phyloP scores from a whole-genome alignment of 2,888 invertebrate species.

The Anaspis maculata region DNA sequence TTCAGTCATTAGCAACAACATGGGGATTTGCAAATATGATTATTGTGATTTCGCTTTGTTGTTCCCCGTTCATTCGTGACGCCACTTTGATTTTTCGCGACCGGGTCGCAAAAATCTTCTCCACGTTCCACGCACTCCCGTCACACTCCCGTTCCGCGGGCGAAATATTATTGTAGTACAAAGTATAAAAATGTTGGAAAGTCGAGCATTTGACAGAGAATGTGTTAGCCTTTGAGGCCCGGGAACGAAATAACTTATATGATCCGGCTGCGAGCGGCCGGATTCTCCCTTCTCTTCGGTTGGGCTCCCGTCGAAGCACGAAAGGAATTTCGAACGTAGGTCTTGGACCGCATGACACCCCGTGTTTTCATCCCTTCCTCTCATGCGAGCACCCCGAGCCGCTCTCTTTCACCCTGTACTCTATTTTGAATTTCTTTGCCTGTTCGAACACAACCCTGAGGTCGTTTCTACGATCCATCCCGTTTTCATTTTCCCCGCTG shows the following conservation, averaged over 20 bases:
- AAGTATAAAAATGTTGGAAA: slow-evolving; percentile 25
- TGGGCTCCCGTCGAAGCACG: slow-evolving; percentile 15
- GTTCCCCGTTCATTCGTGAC: too few species aligned
- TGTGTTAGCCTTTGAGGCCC: slow-evolving; percentile 27
- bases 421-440: slow-evolving; percentile 29
- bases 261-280: slow-evolving; percentile 9
- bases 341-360: slow-evolving; percentile 26
- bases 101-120: too few species aligned
- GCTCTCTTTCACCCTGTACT: slow-evolving; percentile 24
- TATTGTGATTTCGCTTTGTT: too few species aligned
- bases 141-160: too few species aligned
- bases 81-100: too few species aligned
- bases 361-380: slow-evolving; percentile 34
- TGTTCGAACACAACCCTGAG: slow-evolving; percentile 19
- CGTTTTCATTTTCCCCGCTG: slow-evolving; percentile 8
- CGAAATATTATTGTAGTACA: too few species aligned
- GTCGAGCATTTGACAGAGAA: slow-evolving; percentile 30
- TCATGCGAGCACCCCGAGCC: slow-evolving; percentile 28
- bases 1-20: too few species aligned
- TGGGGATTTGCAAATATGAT: too few species aligned
- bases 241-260: slow-evolving; percentile 30
- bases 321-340: too few species aligned
- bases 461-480: slow-evolving; percentile 15
- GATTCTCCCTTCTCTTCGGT: slow-evolving; percentile 14
- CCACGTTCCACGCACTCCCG: slow-evolving; percentile 15